phyloP scores from a whole-genome alignment of 2,888 invertebrate genomes.

The Lypha dubia region DNA sequence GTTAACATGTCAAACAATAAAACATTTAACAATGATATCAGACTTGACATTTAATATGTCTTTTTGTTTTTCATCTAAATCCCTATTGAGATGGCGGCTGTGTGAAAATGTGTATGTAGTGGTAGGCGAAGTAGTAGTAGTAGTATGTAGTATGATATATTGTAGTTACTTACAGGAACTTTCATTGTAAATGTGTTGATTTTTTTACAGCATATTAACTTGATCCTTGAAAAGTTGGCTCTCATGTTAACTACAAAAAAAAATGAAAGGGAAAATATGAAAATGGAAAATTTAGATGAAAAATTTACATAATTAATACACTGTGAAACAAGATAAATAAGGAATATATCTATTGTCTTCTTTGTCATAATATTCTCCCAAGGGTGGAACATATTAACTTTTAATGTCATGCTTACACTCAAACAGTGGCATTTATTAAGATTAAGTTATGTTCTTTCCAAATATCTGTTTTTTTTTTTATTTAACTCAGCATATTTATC shows the following conservation, averaged over 20 bases:
- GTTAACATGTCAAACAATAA: slow-evolving; percentile 15
- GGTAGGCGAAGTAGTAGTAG: too few relatives aligned
- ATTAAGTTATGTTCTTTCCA: too few relatives aligned
- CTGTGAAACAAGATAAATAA: too few relatives aligned
- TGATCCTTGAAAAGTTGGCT: background rate
- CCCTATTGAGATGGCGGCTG: slow-evolving; percentile 21
- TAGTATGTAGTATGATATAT: slow-evolving; percentile 25
- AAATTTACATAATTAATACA: background rate
- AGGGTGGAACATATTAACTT: too few relatives aligned
- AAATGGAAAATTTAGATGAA: background rate
- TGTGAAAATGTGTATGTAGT: too few relatives aligned
- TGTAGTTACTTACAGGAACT: background rate
- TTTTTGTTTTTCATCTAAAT: slow-evolving; percentile 20
- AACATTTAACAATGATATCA: slow-evolving; percentile 17
- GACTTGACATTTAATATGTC: slow-evolving; percentile 44
- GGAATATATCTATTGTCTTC: background rate
- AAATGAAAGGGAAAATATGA: background rate
- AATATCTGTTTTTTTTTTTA: too few relatives aligned
- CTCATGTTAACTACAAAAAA: background rate
- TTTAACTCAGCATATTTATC: too few relatives aligned
- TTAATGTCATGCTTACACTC: too few relatives aligned
- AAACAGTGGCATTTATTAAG: too few relatives aligned
- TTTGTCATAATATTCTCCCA: too few relatives aligned
- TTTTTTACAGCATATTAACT: background rate
- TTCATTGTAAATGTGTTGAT: background rate